Conservation (phyloP, 2,888 invertebrate genomes). For the Augochlorella aurata region DNA sequence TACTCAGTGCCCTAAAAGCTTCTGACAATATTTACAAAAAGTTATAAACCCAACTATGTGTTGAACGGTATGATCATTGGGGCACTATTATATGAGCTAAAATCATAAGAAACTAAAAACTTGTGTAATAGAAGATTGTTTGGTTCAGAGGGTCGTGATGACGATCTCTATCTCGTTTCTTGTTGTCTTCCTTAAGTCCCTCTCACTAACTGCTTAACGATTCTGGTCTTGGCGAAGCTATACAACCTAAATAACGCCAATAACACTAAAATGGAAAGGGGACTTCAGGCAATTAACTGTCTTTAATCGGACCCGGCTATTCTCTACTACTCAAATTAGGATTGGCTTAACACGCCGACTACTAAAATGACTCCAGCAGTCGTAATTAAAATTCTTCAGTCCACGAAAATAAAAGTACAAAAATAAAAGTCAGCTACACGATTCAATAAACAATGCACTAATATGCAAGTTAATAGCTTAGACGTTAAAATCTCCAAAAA, state of each 20-base stretch:
- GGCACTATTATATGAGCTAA: too few relatives aligned
- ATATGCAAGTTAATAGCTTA: too few relatives aligned
- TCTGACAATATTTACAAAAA: too few relatives aligned
- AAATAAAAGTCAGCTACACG: too few relatives aligned
- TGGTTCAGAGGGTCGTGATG: neutral
- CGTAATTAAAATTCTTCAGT: conserved; percentile 27
- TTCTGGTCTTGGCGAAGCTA: conserved; percentile 1
- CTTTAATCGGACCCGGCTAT: conserved; percentile 22
- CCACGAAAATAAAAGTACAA: neutral
- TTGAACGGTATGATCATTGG: too few relatives aligned
- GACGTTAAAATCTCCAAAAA: too few relatives aligned
- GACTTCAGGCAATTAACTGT: conserved; percentile 36
- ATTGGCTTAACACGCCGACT: neutral
- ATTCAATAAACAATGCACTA: too few relatives aligned
- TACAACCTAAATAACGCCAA: conserved; percentile 11
- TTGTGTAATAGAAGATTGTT: neutral
- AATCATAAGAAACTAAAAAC: neutral
- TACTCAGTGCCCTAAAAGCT: too few relatives aligned
- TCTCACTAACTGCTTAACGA: neutral
- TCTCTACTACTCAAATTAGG: conserved; percentile 32
- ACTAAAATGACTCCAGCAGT: conserved; percentile 10
- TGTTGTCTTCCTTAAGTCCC: neutral
- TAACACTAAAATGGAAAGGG: conserved; percentile 17
- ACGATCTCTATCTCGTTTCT: neutral
- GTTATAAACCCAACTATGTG: too few relatives aligned